Conservation (phyloP, 2,888 invertebrate species). For the Buathra laborator region DNA sequence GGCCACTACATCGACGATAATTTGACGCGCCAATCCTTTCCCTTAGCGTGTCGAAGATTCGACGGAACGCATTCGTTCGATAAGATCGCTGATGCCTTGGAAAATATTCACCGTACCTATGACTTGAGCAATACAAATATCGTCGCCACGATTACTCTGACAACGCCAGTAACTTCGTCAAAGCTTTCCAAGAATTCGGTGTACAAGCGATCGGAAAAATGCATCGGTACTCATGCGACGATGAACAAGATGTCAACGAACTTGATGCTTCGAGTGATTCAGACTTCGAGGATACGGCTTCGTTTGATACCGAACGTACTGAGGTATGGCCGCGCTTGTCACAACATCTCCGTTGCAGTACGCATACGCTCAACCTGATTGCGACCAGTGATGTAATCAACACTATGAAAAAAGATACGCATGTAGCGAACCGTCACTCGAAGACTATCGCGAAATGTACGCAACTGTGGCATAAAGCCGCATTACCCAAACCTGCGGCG, state of each 20-base stretch:
- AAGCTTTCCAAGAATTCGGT: slow-evolving; percentile 40
- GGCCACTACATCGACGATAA: slow-evolving; percentile 22
- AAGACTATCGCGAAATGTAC: slow-evolving; percentile 44
- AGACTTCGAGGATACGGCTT: slow-evolving; percentile 12
- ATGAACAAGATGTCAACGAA: slow-evolving; percentile 20
- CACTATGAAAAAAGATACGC: slow-evolving; percentile 14
- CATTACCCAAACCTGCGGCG: slow-evolving; percentile 52
- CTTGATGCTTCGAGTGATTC: slow-evolving; percentile 5
- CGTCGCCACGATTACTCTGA: slow-evolving; percentile 52
- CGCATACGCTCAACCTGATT: slow-evolving; percentile 48
- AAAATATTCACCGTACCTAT: slow-evolving; percentile 42
- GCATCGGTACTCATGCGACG: slow-evolving; percentile 12
- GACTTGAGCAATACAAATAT: slow-evolving; percentile 26
- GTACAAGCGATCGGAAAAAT: slow-evolving; percentile 27
- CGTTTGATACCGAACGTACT: slow-evolving; percentile 17
- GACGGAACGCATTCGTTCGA: slow-evolving; percentile 17
- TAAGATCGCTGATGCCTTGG: slow-evolving; percentile 35
- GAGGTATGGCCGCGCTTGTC: slow-evolving; percentile 10
- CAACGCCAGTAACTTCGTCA: slow-evolving; percentile 51
- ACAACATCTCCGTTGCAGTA: slow-evolving; percentile 46
- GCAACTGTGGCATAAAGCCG: slow-evolving; percentile 38
- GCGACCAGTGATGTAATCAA: slow-evolving; percentile 44
- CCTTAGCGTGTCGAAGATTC: slow-evolving; percentile 17
- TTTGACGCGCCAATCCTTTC: slow-evolving; percentile 23
- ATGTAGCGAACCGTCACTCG: slow-evolving; percentile 17